Percentiles rank a stretch among this genome's conserved stretches.
Conservation (phyloP, 2,888 invertebrate species). For the Eupsilia transversa region DNA sequence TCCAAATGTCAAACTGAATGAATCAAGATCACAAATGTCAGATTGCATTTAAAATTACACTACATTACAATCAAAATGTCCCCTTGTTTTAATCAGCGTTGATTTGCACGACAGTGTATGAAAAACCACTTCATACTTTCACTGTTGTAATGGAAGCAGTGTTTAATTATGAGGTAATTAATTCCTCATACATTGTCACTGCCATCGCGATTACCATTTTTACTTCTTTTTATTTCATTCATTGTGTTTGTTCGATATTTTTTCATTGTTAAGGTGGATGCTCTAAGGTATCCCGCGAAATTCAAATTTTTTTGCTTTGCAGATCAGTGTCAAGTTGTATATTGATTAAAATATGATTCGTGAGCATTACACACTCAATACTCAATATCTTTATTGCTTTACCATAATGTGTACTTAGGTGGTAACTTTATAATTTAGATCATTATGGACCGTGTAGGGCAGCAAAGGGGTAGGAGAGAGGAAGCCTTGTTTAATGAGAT, state of each 20-base stretch:
- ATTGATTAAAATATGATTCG: too few species aligned
- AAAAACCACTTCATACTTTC: constrained; percentile 65
- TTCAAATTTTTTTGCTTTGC: too few species aligned
- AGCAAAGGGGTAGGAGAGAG: too few species aligned
- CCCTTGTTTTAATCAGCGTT: constrained; percentile 21
- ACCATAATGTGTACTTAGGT: too few species aligned
- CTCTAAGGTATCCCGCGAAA: too few species aligned
- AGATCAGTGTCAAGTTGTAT: too few species aligned
- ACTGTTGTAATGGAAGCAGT: constrained; percentile 47
- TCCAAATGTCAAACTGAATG: constrained; percentile 37
- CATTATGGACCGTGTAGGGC: too few species aligned
- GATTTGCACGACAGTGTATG: constrained; percentile 32
- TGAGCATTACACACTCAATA: too few species aligned
- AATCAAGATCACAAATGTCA: constrained; percentile 53
- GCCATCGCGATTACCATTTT: constrained; percentile 1
- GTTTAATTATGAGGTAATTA: constrained; percentile 43
- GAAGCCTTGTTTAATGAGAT: too few species aligned
- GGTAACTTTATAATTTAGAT: too few species aligned
- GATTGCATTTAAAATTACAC: constrained; percentile 37
- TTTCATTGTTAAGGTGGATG: background rate
- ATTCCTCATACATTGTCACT: constrained; percentile 54
- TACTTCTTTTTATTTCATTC: constrained; percentile 9
- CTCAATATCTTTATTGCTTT: too few species aligned
- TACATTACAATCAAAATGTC: constrained; percentile 28
- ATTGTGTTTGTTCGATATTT: constrained; percentile 26